Base-by-base conservation (phyloP, 2,113 vertebrate species). In the Nesospiza acunhae region DNA sequence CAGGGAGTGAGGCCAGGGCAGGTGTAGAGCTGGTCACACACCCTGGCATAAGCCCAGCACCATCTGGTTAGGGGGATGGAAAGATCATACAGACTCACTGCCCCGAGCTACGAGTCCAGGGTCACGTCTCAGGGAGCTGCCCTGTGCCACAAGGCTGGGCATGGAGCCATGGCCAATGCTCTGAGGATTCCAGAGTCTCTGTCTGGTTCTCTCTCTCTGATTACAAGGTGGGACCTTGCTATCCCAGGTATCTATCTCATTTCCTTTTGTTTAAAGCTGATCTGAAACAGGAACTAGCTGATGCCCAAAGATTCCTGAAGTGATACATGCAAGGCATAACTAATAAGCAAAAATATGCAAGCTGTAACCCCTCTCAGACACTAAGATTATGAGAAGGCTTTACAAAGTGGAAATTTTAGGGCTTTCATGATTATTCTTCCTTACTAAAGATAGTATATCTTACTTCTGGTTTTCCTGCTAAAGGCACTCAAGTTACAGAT, bases 41-140 rank as follows among this genome's bases (percentile, higher is more conserved):
- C 4, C 3, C 18, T 70, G 83, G 80, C 30, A 0, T 39, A 39
- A 78, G 50, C 37, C 79, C 88, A 94, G 76, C 3, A 8, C 72
- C 95, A 96, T 96, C 96, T 96, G 96, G 73, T 86, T 77, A 76
- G 3, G 6, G 21, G 49, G 9, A 56, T 33, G 75, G 66, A 33
- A 30, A 75, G 81, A 87, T 68, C 62, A 89, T 0, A 1, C 90
- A 88, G 75, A 18, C 55, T 92, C n/a, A 11, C 58, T 63, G 86
- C 86, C 75, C 90, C 67, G 39, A 81, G 83, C 88, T 93, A 91
- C 9, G 68, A 93, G 95, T 24, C 33, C 21, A 84, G 47, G 47
- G 89, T 95, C 92, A 95, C 55, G 42, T 94, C 92, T 63, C 90
- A 75, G 85, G 64, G 68, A 90, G 75, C 79, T 74, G 86, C 83